Percentiles rank a stretch among this genome's conserved stretches.
Evolutionary conservation across 2,888 invertebrate genomes (phyloP).

Genomic region (Plagiodera versicolora): DNA sequence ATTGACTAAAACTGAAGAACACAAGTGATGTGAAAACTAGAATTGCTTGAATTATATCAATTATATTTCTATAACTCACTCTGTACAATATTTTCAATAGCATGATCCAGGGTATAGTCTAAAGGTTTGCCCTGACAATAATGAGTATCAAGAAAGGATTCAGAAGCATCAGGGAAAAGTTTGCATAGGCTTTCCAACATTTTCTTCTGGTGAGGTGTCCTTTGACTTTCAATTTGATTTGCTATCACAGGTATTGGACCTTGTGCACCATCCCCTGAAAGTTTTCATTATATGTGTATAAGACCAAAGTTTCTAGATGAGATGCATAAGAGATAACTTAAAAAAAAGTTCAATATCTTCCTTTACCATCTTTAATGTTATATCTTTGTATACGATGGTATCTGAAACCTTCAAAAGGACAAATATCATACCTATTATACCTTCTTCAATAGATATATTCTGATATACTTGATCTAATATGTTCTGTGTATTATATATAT

Average conservation of each 20-base stretch:
- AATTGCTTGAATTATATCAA: too few species aligned
- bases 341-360: conserved; percentile 1
- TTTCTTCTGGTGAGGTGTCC: neutral
- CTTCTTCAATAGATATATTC: too few species aligned
- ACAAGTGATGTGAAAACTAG: too few species aligned
- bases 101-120: conserved; percentile 29
- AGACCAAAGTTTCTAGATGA: neutral
- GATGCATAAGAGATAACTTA: too few species aligned
- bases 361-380: too few species aligned
- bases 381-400: too few species aligned
- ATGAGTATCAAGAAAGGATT: conserved; percentile 35
- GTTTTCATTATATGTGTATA: conserved; percentile 5
- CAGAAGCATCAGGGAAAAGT: conserved; percentile 38
- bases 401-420: too few species aligned
- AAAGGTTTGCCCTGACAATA: conserved; percentile 29
- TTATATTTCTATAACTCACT: conserved; percentile 5
- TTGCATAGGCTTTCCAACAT: conserved; percentile 24
- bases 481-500: too few species aligned
- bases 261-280: conserved; percentile 22
- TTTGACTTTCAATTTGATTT: neutral
- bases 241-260: conserved; percentile 20
- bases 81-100: conserved; percentile 31
- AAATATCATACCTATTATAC: too few species aligned
- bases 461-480: too few species aligned
- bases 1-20: too few species aligned